Evolutionary conservation across 2,113 vertebrate genomes (phyloP), one percentile per base, ranked within the genome.

Genomic region (Caranx ignobilis): DNA sequence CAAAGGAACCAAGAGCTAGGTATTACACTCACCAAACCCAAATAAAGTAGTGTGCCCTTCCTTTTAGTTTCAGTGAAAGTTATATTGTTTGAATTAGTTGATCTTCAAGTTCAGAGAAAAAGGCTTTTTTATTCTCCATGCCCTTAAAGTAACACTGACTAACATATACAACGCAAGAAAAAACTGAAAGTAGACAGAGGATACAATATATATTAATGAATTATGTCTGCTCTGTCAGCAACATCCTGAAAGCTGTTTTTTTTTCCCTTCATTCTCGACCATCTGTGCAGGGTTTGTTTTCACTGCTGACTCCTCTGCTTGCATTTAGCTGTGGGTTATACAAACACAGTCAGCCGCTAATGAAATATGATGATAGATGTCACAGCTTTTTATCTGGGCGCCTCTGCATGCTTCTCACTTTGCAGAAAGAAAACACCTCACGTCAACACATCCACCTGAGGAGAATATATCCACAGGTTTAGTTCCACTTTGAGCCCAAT

Each of bases 251-350:
- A 80, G 72, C 72, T 54, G 43, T 83, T 87, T 88, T 48, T 48
- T 71, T 48, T 72, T 55, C 77, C 52, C 59, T 57, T 75, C 41
- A 45, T 59, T 65, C 41, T 77, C 8, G 10, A 39, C 82, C 81
- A 73, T 86, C 67, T 87, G 73, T 71, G 75, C 5, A 1, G 61
- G 64, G 61, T 71, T 88, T 82, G 81, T 88, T 89, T 89, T 87
- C 77, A 79, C 75, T 66, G 75, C 66, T 19, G 63, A 77, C 72
- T 84, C 77, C 72, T 61, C 66, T 80, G 74, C 71, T 71, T 71
- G 69, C 50, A 71, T 79, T 83, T 75, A 84, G 75, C 76, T 78
- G 4, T 35, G 61, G 85, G 83, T 91, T 88, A 86, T 43, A 69
- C 81, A 88, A 86, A 88, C 84, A 88, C 75, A 79, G 48, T 62